A percentile compares a stretch with the other conserved stretches of the same genome.
Evolutionary conservation across 2,113 vertebrate genomes (phyloP).

Genomic region (Callorhinus ursinus): DNA sequence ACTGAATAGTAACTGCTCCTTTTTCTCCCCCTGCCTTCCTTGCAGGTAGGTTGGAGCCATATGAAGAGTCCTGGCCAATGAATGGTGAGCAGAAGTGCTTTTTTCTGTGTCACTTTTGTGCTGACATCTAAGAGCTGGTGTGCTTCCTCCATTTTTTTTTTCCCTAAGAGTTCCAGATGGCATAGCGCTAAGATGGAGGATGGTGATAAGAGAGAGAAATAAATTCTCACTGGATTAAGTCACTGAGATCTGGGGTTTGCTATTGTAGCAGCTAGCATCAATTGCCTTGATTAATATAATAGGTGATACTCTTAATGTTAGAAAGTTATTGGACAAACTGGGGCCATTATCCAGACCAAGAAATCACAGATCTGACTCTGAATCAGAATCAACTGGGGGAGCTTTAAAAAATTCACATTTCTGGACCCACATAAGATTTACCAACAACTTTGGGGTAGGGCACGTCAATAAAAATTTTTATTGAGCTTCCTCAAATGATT

Average conservation of each 20-base stretch:
- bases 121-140: not conserved
- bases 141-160: not conserved
- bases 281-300: not conserved
- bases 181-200: not conserved
- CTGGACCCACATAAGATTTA: not conserved
- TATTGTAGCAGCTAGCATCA: not conserved
- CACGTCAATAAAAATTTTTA: not conserved
- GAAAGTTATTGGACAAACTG: not conserved
- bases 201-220: not conserved
- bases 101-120: not conserved
- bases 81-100: not conserved
- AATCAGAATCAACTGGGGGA: conserved; percentile 11
- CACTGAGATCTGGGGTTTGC: not conserved
- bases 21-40: not conserved
- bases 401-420: conserved; percentile 26
- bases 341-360: not conserved
- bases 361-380: conserved; percentile 27
- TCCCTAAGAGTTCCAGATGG: not conserved
- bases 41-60: not conserved
- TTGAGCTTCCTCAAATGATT: not conserved
- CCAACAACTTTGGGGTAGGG: not conserved
- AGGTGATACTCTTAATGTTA: not conserved
- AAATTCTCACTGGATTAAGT: not conserved
- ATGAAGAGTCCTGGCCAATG: not conserved
- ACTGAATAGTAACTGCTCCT: too few relatives aligned